Conservation (phyloP, 2,113 vertebrate genomes). For the Neogale vison region DNA sequence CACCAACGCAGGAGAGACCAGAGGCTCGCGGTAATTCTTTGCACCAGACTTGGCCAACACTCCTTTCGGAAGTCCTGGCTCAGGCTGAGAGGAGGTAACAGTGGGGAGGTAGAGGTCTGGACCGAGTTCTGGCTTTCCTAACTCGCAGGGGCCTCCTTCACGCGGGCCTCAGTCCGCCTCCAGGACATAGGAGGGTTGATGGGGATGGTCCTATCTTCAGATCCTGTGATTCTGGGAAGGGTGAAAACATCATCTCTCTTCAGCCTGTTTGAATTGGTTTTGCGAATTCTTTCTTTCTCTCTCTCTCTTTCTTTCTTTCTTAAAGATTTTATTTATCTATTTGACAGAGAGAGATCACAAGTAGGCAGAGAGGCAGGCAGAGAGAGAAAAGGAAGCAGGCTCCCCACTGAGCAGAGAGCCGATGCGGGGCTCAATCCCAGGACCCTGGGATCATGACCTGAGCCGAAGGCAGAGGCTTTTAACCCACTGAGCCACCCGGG, state of each 20-base stretch:
- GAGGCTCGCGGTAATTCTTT: fast-evolving
- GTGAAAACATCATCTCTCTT: background rate
- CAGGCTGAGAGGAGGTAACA: background rate
- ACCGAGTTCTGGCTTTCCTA: background rate
- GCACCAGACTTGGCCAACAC: fast-evolving
- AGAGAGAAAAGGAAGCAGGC: too few relatives aligned
- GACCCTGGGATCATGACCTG: too few relatives aligned
- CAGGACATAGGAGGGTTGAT: fast-evolving
- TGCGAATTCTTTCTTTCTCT: background rate
- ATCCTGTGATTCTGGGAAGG: background rate
- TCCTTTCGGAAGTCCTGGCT: background rate
- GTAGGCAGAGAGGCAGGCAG: too few relatives aligned
- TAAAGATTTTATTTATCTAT: too few relatives aligned
- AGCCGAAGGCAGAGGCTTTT: too few relatives aligned
- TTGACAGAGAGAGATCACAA: too few relatives aligned
- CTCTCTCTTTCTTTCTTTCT: too few relatives aligned
- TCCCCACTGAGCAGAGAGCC: too few relatives aligned
- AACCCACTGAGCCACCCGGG: too few relatives aligned
- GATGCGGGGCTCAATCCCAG: too few relatives aligned
- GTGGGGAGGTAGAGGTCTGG: background rate
- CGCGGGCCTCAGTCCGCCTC: background rate
- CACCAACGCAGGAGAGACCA: background rate
- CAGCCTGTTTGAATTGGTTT: background rate
- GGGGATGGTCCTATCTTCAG: background rate
- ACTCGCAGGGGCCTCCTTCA: background rate